Base-by-base conservation (phyloP, 2,888 invertebrate genomes). In the Pterostichus niger region DNA sequence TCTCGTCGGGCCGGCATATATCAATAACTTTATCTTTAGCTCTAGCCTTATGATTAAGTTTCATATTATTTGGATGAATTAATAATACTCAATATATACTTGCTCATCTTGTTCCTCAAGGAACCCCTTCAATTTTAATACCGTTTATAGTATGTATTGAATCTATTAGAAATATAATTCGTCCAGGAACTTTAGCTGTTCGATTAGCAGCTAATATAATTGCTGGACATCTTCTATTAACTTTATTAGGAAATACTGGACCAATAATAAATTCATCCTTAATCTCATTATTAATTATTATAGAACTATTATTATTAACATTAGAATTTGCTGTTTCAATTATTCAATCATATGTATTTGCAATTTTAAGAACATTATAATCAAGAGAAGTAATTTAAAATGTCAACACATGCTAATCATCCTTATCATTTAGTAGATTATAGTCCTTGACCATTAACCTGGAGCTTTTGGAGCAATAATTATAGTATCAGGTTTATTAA, bases 181-280 rank as follows among this genome's bases (percentile, higher is more conserved):
- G 94, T 10, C 94, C 94, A 0, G 90, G 92, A 88, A 95, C 95
- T 2, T 89, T 95, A 91, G 92, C 93, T 0, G 92, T 95, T 83
- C 94, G 95, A 85, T 87, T 95, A 91, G 92, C 93, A 5, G 95
- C 95, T n/a, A 95, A 95, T 91, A 94, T 95, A 93, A 94, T 94
- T 91, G 94, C 95, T 0, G 94, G 94, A 0, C 94, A 95, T 88
- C 88, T 95, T 89, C 86, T 95, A 88, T 89, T 95, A 91, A 93
- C 93, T 0, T 85, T 95, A 86, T 87, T 94, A 87, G 92, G 92
- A 84, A 90, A 91, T 85, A 91, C 90, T 2, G 91, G 89, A 24
- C 80, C 86, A 15, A 71, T 10, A 61, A 40, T 87, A 86, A 82
- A 85, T 35, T 80, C 86, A 68, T 82, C 87, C 68, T 82, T 87